These are phyloP conservation scores for Eleginops maclovinus DNA, from an alignment of 2,113 vertebrate species.

Conservation along the genomic window DNA sequence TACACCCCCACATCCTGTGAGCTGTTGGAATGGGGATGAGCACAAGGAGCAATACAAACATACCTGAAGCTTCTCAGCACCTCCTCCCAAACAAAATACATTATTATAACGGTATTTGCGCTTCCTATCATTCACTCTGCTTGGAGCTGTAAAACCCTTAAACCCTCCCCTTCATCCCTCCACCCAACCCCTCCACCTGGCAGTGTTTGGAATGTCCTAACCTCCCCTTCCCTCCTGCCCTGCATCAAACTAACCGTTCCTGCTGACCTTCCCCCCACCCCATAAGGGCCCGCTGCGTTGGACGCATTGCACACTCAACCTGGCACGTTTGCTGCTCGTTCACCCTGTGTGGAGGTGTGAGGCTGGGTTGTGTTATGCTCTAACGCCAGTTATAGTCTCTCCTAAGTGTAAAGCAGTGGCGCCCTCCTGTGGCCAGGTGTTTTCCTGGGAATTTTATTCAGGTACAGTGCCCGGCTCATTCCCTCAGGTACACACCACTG, in stretches of 20 bases:
- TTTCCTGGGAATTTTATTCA: conserved; percentile 90
- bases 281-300: conserved; percentile 72
- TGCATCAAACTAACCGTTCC: conserved; percentile 57
- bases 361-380: conserved; percentile 83
- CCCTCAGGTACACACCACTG: conserved; percentile 75
- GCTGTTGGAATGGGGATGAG: conserved; percentile 55
- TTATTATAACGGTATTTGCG: conserved; percentile 32
- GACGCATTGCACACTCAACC: conserved; percentile 81
- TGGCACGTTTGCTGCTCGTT: conserved; percentile 82
- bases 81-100: conserved; percentile 4
- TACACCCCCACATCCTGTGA: conserved; percentile 22
- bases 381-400: conserved; percentile 88
- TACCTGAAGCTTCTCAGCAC: conserved; percentile 39
- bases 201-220: conserved; percentile 73
- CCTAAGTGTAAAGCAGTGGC: conserved; percentile 88
- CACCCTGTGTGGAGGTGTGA: conserved; percentile 78
- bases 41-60: conserved; percentile 49
- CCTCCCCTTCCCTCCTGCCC: conserved; percentile 27
- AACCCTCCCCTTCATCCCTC: conserved; percentile 8
- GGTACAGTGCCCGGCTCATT: conserved; percentile 83
- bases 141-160: conserved; percentile 52
- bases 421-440: conserved; percentile 89
- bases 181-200: conserved; percentile 12
- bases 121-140: conserved; percentile 50
- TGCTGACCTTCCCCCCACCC: conserved; percentile 24